Base-by-base conservation (phyloP, 1,140 invertebrate genomes). In the Drosophila leontia region DNA sequence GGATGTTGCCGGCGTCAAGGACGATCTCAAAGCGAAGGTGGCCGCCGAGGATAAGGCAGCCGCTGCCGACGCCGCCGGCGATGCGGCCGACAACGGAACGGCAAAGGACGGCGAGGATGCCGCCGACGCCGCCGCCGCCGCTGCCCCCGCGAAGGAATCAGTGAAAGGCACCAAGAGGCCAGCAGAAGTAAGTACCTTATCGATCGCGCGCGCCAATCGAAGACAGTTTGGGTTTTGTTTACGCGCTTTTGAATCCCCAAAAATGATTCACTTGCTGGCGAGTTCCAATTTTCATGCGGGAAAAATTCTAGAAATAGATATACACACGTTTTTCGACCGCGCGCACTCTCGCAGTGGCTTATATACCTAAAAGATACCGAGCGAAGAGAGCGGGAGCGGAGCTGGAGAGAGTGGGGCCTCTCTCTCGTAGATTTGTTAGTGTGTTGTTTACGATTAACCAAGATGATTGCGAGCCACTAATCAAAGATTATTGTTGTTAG, bases 111-210 rank as follows among this genome's bases (percentile, higher is more conserved):
- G 77, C 23, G 91, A 76, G 37, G 84, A 86, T 63, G 87, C 58
- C 34, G 69, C 78, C 39, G 82, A 82, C 23, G 81, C 83, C 48
- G 80, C 78, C 48, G 80, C 78, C 55, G 82, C 79, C 34, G 91
- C 86, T 67, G 86, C 91, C 62, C 88, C 85, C 63, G 83, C 79
- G 59, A 92, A 92, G 79, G 91, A 88, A 82, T 80, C 80, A 59
- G 91, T 81, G 26, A 92, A 92, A 91, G 91, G 85, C 79, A 91
- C 91, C 83, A 92, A 92, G 70, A 85, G 91, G 82, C 91, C 90
- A 69, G 91, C 91, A 56, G 91, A 92, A 68, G 91, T 92, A 72
- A 92, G 91, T 92, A 80, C 19, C 17, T 42, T 75, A 79, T 50
- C 64, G 78, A 71, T 71, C 45, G 42, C 47, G 50, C 50, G 42